These are phyloP conservation scores for Aselliscus stoliczkanus DNA, from an alignment of 2,797 vertebrate species.

Conservation along the genomic window DNA sequence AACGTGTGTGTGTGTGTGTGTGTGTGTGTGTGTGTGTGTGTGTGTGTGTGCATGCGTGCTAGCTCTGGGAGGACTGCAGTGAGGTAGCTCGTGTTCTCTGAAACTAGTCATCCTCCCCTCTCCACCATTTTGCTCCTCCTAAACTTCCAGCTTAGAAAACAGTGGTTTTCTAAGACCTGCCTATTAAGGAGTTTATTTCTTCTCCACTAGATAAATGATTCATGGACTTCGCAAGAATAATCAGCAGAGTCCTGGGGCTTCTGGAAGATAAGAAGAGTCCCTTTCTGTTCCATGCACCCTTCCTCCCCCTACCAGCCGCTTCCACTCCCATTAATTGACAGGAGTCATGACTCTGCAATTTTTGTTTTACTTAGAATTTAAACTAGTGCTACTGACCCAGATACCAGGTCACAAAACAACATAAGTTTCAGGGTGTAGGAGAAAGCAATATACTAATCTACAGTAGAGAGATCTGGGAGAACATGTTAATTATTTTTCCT, in stretches of 20 bases:
- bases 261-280: not conserved
- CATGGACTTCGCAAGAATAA: not conserved
- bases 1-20: not conserved
- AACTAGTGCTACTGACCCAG: not conserved
- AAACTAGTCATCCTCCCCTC: not conserved
- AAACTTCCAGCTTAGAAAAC: not conserved
- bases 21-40: not conserved
- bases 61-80: not conserved
- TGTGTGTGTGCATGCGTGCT: not conserved
- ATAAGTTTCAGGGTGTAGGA: not conserved
- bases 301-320: fast-evolving
- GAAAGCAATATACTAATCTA: not conserved
- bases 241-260: not conserved
- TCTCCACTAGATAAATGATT: not conserved
- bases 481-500: not conserved
- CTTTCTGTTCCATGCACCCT: not conserved
- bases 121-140: not conserved
- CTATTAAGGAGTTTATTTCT: not conserved
- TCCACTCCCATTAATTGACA: not conserved
- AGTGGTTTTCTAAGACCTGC: not conserved
- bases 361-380: conserved; percentile 25
- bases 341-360: not conserved
- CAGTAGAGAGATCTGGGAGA: not conserved
- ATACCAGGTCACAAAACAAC: not conserved
- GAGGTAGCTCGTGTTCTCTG: not conserved